Evolutionary conservation across 2,888 invertebrate species (phyloP).

Genomic region (Melipona bicolor): DNA sequence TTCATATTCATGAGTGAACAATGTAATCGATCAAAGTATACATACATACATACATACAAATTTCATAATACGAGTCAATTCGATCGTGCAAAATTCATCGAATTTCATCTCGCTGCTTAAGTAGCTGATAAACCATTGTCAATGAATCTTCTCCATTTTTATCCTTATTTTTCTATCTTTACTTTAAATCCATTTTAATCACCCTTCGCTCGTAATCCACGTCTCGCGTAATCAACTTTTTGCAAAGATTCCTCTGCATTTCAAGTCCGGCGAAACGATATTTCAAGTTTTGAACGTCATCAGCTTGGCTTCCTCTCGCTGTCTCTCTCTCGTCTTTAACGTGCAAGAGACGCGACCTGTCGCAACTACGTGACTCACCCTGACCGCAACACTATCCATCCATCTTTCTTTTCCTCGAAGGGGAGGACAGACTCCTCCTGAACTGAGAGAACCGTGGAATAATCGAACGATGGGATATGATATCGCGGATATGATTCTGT

Average conservation of each 20-base stretch:
- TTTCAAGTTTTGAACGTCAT: background rate
- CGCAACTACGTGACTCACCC: background rate
- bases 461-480: background rate
- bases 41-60: no score
- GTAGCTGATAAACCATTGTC: no score
- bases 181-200: background rate
- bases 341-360: background rate
- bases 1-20: no score
- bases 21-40: no score
- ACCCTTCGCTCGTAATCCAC: background rate
- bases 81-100: no score
- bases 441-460: background rate
- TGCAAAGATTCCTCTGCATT: background rate
- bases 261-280: background rate
- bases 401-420: background rate
- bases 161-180: no score
- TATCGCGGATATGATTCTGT: background rate
- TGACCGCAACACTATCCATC: background rate
- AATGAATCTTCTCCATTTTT: no score
- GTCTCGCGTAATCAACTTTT: background rate
- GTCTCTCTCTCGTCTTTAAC: no score
- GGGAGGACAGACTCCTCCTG: background rate
- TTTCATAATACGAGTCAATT: no score
- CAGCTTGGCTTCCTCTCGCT: background rate
- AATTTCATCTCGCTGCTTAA: no score